These are phyloP conservation scores for Diarsia mendica DNA, from an alignment of 2,888 invertebrate genomes.

Conservation along the genomic window DNA sequence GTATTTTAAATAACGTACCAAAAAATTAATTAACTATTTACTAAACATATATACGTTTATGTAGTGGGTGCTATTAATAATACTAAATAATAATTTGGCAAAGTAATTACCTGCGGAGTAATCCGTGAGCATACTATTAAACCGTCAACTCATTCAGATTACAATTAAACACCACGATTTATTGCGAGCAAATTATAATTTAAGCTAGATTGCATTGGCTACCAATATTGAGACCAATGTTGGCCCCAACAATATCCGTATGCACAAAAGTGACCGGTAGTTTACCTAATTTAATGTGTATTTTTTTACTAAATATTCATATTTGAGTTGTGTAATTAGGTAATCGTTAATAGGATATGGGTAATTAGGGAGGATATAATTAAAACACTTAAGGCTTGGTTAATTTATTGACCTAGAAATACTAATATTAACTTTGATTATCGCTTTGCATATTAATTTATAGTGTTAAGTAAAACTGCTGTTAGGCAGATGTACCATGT, in stretches of 20 bases:
- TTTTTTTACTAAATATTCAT: conserved; percentile 10
- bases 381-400: conserved; percentile 16
- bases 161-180: conserved; percentile 49
- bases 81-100: conserved; percentile 29
- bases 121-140: conserved; percentile 43
- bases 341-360: conserved; percentile 28
- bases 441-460: conserved; percentile 1
- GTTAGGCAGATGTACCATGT: background rate
- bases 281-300: background rate
- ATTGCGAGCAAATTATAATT: conserved; percentile 13
- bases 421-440: conserved; percentile 14
- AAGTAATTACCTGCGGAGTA: conserved; percentile 42
- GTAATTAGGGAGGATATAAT: conserved; percentile 43
- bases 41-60: conserved; percentile 7
- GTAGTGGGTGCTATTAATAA: conserved; percentile 18
- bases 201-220: conserved; percentile 22
- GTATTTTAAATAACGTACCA: background rate
- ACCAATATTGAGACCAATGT: conserved; percentile 11
- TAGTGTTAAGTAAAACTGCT: background rate
- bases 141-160: conserved; percentile 51
- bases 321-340: conserved; percentile 32
- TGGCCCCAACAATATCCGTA: conserved; percentile 15
- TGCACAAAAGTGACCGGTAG: background rate
- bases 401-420: conserved; percentile 27
- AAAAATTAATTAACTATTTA: conserved; percentile 16